Conservation (phyloP, 2,888 invertebrate species). For the Octodonta nipae region DNA sequence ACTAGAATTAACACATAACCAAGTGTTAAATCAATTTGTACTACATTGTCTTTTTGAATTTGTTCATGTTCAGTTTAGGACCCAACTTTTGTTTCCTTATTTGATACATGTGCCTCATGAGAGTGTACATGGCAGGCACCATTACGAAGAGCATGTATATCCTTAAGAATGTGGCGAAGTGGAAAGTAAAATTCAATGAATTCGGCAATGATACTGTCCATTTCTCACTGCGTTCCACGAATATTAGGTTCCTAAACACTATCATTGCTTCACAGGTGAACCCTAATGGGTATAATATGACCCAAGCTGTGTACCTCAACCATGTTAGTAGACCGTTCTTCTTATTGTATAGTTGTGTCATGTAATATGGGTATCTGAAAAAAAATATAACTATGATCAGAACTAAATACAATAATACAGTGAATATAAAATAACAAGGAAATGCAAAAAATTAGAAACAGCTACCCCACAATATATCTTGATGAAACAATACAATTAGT, state of each 20-base stretch:
- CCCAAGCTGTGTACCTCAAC: slow-evolving; percentile 89
- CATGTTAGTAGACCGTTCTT: slow-evolving; percentile 69
- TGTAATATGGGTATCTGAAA: slow-evolving; percentile 83
- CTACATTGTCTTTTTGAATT: too few species aligned
- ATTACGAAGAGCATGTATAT: slow-evolving; percentile 63
- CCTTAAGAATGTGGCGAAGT: slow-evolving; percentile 67
- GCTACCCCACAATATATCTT: too few species aligned
- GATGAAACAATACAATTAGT: too few species aligned
- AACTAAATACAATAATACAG: too few species aligned
- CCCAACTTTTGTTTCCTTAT: slow-evolving; percentile 54
- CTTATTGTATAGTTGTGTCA: slow-evolving; percentile 62
- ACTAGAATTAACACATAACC: too few species aligned
- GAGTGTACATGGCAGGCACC: slow-evolving; percentile 60
- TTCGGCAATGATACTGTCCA: slow-evolving; percentile 73
- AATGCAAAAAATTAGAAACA: too few species aligned
- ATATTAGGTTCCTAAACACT: slow-evolving; percentile 70
- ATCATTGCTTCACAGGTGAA: slow-evolving; percentile 76
- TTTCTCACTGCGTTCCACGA: slow-evolving; percentile 69
- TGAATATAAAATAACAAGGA: too few species aligned
- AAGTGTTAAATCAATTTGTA: too few species aligned
- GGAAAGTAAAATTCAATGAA: slow-evolving; percentile 70
- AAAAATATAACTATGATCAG: too few species aligned
- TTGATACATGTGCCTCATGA: slow-evolving; percentile 77
- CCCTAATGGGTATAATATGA: slow-evolving; percentile 82
- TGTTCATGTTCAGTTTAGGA: too few species aligned